Percentiles rank a stretch among this genome's conserved stretches.
Evolutionary conservation across 2,113 vertebrate species (phyloP).

Genomic region (Dromiciops gliroides): DNA sequence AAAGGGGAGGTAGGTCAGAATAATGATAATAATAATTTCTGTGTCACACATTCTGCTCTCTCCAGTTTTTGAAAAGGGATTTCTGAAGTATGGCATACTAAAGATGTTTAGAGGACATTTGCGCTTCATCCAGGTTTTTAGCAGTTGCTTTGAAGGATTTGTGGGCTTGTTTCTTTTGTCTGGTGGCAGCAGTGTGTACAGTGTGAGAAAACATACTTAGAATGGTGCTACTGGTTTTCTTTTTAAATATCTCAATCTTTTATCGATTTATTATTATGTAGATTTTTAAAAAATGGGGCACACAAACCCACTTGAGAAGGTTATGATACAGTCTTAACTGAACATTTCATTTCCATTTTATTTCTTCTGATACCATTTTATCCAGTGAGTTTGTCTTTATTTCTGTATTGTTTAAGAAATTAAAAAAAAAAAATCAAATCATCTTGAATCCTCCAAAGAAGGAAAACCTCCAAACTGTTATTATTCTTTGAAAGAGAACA

Average conservation of each 20-base stretch:
- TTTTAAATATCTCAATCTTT: background rate
- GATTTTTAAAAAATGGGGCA: background rate
- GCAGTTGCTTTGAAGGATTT: background rate
- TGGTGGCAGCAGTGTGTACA: background rate
- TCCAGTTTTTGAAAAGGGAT: constrained; percentile 39
- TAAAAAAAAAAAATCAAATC: constrained; percentile 12
- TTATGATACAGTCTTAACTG: constrained; percentile 24
- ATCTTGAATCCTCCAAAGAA: background rate
- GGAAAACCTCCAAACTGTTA: background rate
- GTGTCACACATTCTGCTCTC: constrained; percentile 8
- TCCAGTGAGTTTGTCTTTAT: constrained; percentile 27
- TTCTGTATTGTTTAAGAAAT: constrained; percentile 9
- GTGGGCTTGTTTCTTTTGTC: constrained; percentile 30
- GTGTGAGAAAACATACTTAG: background rate
- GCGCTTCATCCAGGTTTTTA: constrained; percentile 24
- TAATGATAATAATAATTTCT: constrained; percentile 16
- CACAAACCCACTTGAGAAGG: background rate
- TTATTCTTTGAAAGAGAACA: background rate
- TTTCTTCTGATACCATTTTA: constrained; percentile 30
- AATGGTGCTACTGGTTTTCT: background rate
- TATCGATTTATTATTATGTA: constrained; percentile 8
- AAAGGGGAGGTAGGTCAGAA: constrained; percentile 9
- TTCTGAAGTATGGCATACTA: constrained; percentile 42
- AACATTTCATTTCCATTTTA: constrained; percentile 20
- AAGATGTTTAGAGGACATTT: constrained; percentile 25